Conservation (phyloP, 92 coral and sea anemone genomes). For the Ricordea florida region DNA sequence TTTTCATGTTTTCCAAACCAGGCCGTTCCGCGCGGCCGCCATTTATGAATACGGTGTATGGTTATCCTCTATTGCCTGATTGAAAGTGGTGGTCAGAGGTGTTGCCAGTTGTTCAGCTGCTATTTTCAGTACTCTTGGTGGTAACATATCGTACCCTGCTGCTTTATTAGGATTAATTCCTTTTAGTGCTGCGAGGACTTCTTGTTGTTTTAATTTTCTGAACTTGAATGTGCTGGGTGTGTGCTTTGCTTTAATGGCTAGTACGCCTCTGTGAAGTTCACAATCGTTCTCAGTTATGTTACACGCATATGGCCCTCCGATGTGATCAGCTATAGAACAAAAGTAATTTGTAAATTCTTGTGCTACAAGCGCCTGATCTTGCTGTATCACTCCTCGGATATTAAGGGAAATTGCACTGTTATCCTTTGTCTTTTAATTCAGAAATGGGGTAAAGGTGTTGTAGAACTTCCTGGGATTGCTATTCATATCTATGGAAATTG, state of each 20-base stretch:
- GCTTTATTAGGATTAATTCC: background rate
- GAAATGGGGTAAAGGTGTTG: too few relatives aligned
- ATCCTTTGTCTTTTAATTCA: constrained; percentile 6
- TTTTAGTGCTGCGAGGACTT: background rate
- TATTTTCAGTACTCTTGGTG: constrained; percentile 35
- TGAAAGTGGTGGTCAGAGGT: too few relatives aligned
- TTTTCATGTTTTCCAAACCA: too few relatives aligned
- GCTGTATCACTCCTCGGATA: background rate
- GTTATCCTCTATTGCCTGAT: too few relatives aligned
- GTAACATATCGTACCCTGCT: background rate
- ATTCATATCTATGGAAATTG: too few relatives aligned
- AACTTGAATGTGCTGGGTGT: background rate
- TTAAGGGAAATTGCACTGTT: too few relatives aligned
- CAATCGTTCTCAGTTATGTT: background rate
- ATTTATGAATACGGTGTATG: too few relatives aligned
- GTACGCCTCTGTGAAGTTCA: background rate
- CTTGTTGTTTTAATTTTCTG: background rate
- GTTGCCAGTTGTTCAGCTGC: too few relatives aligned
- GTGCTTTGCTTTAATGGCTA: background rate
- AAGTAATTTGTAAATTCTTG: constrained; percentile 3
- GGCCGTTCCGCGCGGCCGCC: too few relatives aligned
- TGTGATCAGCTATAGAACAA: background rate
- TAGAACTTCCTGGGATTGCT: too few relatives aligned
- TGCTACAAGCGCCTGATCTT: background rate
- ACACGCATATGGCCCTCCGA: background rate